phyloP scores from a whole-genome alignment of 1,140 invertebrate species.

The Drosophila sp. region DNA sequence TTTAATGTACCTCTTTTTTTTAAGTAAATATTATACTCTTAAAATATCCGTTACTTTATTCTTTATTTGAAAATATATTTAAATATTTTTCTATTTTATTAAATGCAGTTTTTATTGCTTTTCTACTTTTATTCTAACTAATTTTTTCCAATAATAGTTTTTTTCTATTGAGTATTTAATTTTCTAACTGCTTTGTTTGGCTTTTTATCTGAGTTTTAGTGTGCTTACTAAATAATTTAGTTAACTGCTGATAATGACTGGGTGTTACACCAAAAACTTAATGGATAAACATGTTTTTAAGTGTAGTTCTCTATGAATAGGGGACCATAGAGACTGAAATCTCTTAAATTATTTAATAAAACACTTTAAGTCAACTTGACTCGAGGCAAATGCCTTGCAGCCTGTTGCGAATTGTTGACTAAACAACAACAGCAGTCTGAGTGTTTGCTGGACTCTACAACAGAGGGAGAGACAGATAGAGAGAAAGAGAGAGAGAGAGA shows the following conservation, averaged over 20 bases:
- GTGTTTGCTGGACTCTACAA: constrained; percentile 33
- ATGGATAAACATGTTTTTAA: constrained; percentile 9
- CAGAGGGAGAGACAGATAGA: background rate
- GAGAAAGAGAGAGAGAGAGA: background rate
- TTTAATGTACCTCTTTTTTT: no score
- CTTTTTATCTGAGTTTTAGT: constrained; percentile 3
- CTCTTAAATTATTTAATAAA: constrained; percentile 36
- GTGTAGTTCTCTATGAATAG: background rate
- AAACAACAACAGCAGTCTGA: constrained; percentile 49
- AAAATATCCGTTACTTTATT: no score
- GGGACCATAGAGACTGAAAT: constrained; percentile 1
- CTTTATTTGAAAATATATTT: no score
- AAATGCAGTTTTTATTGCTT: no score
- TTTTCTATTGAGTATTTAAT: background rate
- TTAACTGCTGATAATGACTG: constrained; percentile 12
- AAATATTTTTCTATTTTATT: no score
- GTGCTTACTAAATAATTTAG: constrained; percentile 5
- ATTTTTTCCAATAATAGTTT: background rate
- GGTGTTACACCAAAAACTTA: background rate
- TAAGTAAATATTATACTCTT: no score
- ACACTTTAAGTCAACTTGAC: constrained; percentile 33
- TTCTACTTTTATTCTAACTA: no score
- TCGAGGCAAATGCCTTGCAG: constrained; percentile 23
- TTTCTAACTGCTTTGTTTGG: background rate
- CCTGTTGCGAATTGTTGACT: constrained; percentile 72